These are phyloP conservation scores for Timema podura DNA, from an alignment of 2,888 invertebrate genomes.

Conservation along the genomic window DNA sequence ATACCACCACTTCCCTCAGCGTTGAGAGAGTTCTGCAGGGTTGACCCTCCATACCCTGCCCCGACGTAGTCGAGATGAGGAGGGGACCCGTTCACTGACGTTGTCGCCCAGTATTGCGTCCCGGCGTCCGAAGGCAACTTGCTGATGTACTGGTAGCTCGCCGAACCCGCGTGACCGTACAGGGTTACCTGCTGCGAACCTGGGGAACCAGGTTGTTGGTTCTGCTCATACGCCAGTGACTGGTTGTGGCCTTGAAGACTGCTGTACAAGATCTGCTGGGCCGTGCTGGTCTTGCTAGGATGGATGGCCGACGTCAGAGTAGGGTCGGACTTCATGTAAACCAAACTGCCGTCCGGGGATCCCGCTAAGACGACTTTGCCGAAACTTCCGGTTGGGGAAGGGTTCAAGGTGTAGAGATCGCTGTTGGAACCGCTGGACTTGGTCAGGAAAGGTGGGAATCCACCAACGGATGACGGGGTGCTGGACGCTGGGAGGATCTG, in stretches of 20 bases:
- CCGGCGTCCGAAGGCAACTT: conserved; percentile 16
- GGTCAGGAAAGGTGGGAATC: neutral
- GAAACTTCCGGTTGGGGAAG: conserved; percentile 41
- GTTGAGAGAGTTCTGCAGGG: conserved; percentile 26
- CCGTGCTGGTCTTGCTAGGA: conserved; percentile 33
- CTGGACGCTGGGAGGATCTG: conserved; percentile 5
- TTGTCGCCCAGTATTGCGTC: conserved; percentile 33
- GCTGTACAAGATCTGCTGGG: conserved; percentile 45
- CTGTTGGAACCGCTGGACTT: conserved; percentile 33
- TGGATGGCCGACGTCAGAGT: conserved; percentile 56
- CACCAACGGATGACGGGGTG: neutral
- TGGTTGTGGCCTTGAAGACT: conserved; percentile 48
- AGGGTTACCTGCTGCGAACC: conserved; percentile 53
- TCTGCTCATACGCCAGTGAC: conserved; percentile 18
- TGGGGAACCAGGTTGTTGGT: conserved; percentile 16
- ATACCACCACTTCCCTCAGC: conserved; percentile 36
- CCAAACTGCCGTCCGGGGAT: conserved; percentile 50
- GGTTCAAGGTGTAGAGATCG: conserved; percentile 43
- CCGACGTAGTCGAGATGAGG: conserved; percentile 39
- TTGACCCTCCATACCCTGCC: conserved; percentile 39
- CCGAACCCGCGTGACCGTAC: conserved; percentile 48
- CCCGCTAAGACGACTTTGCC: conserved; percentile 43
- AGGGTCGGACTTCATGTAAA: conserved; percentile 61
- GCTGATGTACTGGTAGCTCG: conserved; percentile 52
- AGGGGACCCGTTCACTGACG: conserved; percentile 26